Percentiles rank a stretch among this genome's conserved stretches.
Evolutionary conservation across 2,113 vertebrate species (phyloP).

Genomic region (Rhynchomys soricoides): DNA sequence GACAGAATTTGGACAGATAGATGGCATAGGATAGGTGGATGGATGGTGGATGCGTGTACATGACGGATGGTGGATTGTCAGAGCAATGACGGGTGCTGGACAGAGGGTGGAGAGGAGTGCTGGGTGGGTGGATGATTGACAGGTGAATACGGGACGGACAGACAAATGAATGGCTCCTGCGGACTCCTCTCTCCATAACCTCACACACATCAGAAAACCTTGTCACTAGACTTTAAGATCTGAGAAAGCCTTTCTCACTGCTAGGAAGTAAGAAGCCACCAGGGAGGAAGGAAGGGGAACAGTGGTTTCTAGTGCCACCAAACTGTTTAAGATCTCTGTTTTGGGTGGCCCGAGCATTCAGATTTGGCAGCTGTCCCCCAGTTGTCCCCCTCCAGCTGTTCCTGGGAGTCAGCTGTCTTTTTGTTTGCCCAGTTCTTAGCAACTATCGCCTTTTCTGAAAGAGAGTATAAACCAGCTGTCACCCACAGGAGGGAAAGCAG

Average conservation of each 20-base stretch:
- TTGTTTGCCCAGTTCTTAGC: conserved; percentile 86
- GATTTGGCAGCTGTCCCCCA: conserved; percentile 85
- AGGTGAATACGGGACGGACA: too few species aligned
- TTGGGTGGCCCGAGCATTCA: conserved; percentile 57
- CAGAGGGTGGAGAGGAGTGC: too few species aligned
- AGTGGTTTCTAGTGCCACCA: conserved; percentile 37
- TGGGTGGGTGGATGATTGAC: background rate
- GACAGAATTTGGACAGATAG: background rate
- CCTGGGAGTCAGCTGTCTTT: conserved; percentile 85
- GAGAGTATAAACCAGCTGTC: conserved; percentile 84
- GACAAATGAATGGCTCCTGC: background rate
- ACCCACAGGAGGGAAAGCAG: conserved; percentile 75
- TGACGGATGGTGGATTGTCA: background rate
- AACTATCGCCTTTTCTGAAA: conserved; percentile 83
- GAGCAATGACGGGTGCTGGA: too few species aligned
- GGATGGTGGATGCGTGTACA: background rate
- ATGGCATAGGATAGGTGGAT: background rate
- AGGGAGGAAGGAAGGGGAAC: background rate
- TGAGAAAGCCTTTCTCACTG: too few species aligned
- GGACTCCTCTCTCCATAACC: background rate
- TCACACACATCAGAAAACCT: too few species aligned
- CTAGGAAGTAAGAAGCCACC: background rate
- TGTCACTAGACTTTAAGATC: too few species aligned
- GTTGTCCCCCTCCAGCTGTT: conserved; percentile 85
- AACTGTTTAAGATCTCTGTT: conserved; percentile 79